A percentile compares a stretch with the other conserved stretches of the same genome.
These are phyloP conservation scores for Notolepis coatsorum DNA, from an alignment of 2,797 vertebrate genomes.

Conservation along the genomic window DNA sequence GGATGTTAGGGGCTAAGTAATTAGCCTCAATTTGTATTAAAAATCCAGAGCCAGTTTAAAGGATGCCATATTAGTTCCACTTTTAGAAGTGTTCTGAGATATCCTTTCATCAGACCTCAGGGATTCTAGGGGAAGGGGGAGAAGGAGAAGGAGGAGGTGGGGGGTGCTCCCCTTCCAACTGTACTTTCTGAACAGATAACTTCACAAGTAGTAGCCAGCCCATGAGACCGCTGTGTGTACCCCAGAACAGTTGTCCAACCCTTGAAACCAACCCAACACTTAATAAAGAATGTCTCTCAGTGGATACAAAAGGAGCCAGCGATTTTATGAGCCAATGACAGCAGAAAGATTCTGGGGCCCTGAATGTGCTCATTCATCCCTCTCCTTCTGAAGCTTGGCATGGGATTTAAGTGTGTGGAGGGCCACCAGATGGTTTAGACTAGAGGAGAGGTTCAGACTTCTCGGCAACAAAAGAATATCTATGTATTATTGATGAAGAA, in stretches of 20 bases:
- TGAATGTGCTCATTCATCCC: slow-evolving; percentile 77
- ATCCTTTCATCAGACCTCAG: slow-evolving; percentile 73
- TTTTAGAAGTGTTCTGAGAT: slow-evolving; percentile 69
- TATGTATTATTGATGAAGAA: no score
- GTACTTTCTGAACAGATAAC: slow-evolving; percentile 49
- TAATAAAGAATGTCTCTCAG: slow-evolving; percentile 75
- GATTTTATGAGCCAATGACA: slow-evolving; percentile 83
- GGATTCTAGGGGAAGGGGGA: slow-evolving; percentile 60
- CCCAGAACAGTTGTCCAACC: slow-evolving; percentile 47
- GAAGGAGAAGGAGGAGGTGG: no score
- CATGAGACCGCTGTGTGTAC: slow-evolving; percentile 43
- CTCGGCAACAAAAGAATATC: no score
- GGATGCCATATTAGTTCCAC: slow-evolving; percentile 82
- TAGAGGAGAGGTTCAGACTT: no score
- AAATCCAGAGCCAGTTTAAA: slow-evolving; percentile 67
- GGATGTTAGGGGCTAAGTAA: slow-evolving; percentile 71
- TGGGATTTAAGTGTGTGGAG: slow-evolving; percentile 59
- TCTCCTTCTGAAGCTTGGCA: slow-evolving; percentile 72
- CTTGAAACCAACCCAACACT: slow-evolving; percentile 71
- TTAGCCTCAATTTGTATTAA: slow-evolving; percentile 86
- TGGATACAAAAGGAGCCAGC: slow-evolving; percentile 72
- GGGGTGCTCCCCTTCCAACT: slow-evolving; percentile 44
- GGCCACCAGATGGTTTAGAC: slow-evolving; percentile 12
- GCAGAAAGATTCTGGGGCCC: slow-evolving; percentile 75
- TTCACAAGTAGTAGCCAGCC: slow-evolving; percentile 61